A percentile compares a stretch with the other conserved stretches of the same genome.
phyloP scores from a whole-genome alignment of 2,113 vertebrate genomes.

The Oceanodroma tethys region DNA sequence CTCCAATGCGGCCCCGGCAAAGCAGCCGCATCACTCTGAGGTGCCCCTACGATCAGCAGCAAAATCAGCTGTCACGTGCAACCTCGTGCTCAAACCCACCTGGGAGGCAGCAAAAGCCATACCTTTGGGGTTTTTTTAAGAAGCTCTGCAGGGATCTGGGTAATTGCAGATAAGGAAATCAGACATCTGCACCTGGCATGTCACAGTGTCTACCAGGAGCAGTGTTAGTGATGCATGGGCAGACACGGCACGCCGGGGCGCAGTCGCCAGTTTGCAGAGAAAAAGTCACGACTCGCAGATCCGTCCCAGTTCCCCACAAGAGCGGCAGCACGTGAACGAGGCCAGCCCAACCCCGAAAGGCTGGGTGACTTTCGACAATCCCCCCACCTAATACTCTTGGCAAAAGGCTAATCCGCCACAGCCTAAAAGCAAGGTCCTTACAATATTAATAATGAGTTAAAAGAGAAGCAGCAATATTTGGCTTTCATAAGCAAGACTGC shows the following conservation, averaged over 20 bases:
- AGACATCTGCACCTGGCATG: not conserved
- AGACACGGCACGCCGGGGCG: rapidly evolving
- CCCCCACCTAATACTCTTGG: not conserved
- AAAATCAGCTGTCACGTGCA: not conserved
- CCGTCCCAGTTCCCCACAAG: not conserved
- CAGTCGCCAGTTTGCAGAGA: not conserved
- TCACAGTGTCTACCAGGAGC: not conserved
- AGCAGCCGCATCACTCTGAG: rapidly evolving
- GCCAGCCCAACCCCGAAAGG: not conserved
- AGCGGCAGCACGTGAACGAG: not conserved
- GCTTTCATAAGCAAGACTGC: not conserved
- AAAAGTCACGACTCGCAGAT: not conserved
- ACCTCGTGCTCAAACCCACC: not conserved
- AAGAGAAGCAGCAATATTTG: not conserved
- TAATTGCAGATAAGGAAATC: slow-evolving; percentile 8
- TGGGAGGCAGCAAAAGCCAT: not conserved
- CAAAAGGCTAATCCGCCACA: not conserved
- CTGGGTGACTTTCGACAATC: not conserved
- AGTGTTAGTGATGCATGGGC: rapidly evolving
- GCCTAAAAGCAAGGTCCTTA: not conserved
- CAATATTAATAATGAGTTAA: slow-evolving; percentile 2
- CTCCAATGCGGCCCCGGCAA: rapidly evolving
- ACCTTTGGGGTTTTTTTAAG: rapidly evolving
- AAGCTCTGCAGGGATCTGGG: not conserved
- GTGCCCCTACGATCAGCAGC: not conserved